Conservation (phyloP, 2,797 vertebrate species). For the Acanthurus lineatus region DNA sequence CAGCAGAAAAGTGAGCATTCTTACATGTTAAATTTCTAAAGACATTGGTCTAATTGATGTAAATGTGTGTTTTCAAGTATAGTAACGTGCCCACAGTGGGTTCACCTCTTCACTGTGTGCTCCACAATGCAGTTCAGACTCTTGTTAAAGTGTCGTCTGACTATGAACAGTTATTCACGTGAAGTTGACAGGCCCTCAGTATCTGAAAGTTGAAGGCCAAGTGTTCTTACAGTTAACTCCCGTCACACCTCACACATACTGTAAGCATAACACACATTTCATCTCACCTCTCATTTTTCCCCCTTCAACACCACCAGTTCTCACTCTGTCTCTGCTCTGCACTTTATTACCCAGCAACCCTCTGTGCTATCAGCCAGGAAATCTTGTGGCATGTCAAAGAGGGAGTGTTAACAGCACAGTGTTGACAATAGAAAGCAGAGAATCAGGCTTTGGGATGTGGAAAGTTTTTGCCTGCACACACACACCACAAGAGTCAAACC, state of each 20-base stretch:
- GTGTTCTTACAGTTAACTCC: slow-evolving; percentile 3
- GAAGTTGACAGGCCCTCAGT: slow-evolving; percentile 24
- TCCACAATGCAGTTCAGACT: background rate
- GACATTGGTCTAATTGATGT: background rate
- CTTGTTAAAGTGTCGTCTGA: slow-evolving; percentile 11
- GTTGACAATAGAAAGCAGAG: slow-evolving; percentile 41
- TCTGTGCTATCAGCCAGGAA: slow-evolving; percentile 28
- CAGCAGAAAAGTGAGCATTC: background rate
- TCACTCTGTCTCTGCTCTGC: background rate
- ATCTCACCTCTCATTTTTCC: slow-evolving; percentile 13
- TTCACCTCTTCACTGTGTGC: background rate
- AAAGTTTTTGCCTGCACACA: background rate
- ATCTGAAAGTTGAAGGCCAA: slow-evolving; percentile 10
- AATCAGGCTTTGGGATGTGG: slow-evolving; percentile 9
- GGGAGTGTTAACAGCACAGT: slow-evolving; percentile 50
- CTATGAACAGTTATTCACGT: slow-evolving; percentile 20
- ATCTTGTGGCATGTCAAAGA: slow-evolving; percentile 19
- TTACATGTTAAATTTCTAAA: background rate
- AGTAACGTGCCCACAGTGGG: background rate
- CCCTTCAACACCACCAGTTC: slow-evolving; percentile 1
- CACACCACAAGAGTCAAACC: background rate
- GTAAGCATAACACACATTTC: background rate
- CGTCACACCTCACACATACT: slow-evolving; percentile 1
- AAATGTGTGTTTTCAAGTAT: background rate
- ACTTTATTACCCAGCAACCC: slow-evolving; percentile 32